phyloP scores from a whole-genome alignment of 2,888 invertebrate species.

The Tubulanus polymorphus region DNA sequence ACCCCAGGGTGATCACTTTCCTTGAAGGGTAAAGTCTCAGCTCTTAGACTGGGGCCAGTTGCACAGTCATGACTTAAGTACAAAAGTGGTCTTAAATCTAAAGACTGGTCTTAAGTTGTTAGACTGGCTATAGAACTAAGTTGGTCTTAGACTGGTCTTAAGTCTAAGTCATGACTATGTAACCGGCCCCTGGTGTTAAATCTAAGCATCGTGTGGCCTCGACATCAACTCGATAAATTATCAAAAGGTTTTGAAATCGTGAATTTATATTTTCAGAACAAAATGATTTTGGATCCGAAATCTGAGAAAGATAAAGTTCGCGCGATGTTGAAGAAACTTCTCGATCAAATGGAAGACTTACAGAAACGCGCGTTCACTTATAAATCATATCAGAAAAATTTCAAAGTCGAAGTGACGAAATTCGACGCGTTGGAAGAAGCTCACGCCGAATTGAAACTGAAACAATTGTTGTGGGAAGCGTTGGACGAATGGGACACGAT shows the following conservation, averaged over 20 bases:
- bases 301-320: slow-evolving; percentile 68
- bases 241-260: background rate
- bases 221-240: too few relatives aligned
- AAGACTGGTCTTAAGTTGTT: too few relatives aligned
- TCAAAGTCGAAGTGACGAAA: slow-evolving; percentile 78
- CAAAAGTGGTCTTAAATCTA: too few relatives aligned
- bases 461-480: slow-evolving; percentile 76
- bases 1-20: too few relatives aligned
- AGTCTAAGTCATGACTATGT: too few relatives aligned
- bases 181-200: too few relatives aligned
- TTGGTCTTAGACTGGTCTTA: too few relatives aligned
- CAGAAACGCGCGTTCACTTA: slow-evolving; percentile 70
- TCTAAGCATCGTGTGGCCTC: too few relatives aligned
- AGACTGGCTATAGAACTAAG: too few relatives aligned
- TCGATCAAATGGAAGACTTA: slow-evolving; percentile 63
- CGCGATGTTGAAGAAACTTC: slow-evolving; percentile 63
- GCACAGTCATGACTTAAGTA: too few relatives aligned
- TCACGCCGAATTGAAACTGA: slow-evolving; percentile 72
- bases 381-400: slow-evolving; percentile 77
- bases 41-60: too few relatives aligned
- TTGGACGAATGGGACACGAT: slow-evolving; percentile 70
- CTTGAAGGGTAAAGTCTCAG: too few relatives aligned
- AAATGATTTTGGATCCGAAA: slow-evolving; percentile 69
- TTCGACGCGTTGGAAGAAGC: slow-evolving; percentile 78
- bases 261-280: slow-evolving; percentile 60